Base-by-base conservation (phyloP, 2,113 vertebrate genomes). In the Tympanuchus pallidicinctus region DNA sequence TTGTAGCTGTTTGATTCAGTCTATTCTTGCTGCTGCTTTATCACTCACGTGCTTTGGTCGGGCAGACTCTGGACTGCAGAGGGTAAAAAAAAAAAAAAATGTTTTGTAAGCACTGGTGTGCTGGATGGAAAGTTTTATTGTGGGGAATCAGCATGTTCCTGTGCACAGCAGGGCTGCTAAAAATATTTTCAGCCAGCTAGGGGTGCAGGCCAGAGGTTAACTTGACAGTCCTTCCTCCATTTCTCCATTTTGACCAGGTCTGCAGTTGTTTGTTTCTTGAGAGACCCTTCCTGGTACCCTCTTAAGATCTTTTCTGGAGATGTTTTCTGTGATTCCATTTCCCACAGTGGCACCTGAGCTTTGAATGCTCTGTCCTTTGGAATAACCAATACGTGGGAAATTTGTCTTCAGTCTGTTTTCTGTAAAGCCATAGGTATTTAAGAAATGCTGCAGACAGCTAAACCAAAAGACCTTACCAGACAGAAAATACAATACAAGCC, bases 391-490 rank as follows among this genome's bases (percentile, higher is more conserved):
- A 34, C 40, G n/a, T 40, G 30, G 57, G 48, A 87, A 83, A 48
- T 85, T 20, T 82, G 56, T 72, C 57, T 76, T 88, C 82, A 67
- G 72, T 88, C 69, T 91, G 57, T 75, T 91, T 92, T 90, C 65
- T 16, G 9, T 73, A 65, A 88, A 15, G 82, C 54, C 74, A 25
- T 67, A 82, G 60, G 32, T 83, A 64, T 64, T 70, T 73, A 67
- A 74, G 82, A 93, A 95, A 25, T 86, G 22, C 28, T 74, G 47
- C 52, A 75, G 65, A 77, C 38, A 54, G 67, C 50, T 91, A 36
- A 88, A 88, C 54, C 47, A 48, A 40, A 87, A 92, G 64, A 47
- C 52, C 40, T 89, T 85, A 34, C 20, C 32, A 72, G 88, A 65
- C 50, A 77, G 91, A 93, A 86, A 78, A 30, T 40, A 4, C 7